These are phyloP conservation scores for Rhagoletis zephyria DNA, from an alignment of 1,140 invertebrate species.

Conservation along the genomic window DNA sequence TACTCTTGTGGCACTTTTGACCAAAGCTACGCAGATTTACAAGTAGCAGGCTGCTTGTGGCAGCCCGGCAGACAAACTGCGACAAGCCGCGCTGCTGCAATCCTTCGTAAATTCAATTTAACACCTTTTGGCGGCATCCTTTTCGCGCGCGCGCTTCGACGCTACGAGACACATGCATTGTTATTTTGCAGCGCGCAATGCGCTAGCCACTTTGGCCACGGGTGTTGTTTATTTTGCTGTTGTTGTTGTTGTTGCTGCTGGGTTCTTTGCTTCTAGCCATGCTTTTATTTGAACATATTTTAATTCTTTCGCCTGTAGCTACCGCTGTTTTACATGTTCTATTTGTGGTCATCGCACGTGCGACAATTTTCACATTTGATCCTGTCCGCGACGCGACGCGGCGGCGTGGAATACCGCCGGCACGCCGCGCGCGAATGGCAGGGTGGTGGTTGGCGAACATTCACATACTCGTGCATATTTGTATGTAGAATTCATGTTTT, in stretches of 20 bases:
- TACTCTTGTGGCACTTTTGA: conserved; percentile 11
- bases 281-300: conserved; percentile 37
- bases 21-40: conserved; percentile 34
- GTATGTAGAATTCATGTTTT: conserved; percentile 49
- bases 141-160: background rate
- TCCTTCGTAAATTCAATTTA: conserved; percentile 72
- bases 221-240: background rate
- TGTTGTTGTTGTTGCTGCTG: background rate
- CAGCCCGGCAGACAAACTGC: conserved; percentile 50
- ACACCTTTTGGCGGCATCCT: conserved; percentile 62
- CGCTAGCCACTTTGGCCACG: background rate
- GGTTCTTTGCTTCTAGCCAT: background rate
- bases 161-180: conserved; percentile 58
- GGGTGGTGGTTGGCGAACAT: background rate
- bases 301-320: conserved; percentile 29
- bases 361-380: conserved; percentile 50
- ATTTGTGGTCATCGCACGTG: conserved; percentile 50
- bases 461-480: conserved; percentile 35
- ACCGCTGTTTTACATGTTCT: conserved; percentile 49
- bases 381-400: background rate
- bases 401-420: background rate
- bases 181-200: conserved; percentile 12
- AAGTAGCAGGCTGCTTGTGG: conserved; percentile 28
- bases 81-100: conserved; percentile 56
- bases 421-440: background rate